Conservation (phyloP, 2,113 vertebrate genomes). For the Chinchilla lanigera region DNA sequence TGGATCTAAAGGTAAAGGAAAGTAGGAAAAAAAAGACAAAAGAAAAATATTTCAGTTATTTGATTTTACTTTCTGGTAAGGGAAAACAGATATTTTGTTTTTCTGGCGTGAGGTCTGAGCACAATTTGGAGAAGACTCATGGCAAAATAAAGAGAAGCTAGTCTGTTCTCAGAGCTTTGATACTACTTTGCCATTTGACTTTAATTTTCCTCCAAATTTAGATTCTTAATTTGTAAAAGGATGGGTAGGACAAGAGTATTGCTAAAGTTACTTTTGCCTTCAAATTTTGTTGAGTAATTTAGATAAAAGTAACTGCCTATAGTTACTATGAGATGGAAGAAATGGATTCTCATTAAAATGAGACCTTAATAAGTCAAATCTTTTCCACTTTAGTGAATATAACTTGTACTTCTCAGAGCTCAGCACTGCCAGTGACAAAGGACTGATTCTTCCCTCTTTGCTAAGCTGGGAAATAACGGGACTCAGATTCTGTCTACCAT, state of each 20-base stretch:
- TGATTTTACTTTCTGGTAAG: neutral
- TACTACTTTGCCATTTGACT: neutral
- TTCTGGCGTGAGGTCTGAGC: rapidly evolving
- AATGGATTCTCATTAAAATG: neutral
- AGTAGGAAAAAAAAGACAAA: neutral
- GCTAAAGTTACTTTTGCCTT: neutral
- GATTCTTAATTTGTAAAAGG: neutral
- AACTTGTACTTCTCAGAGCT: neutral
- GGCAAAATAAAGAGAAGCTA: neutral
- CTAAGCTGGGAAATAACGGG: neutral
- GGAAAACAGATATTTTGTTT: neutral
- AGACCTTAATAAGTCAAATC: neutral
- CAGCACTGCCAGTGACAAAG: neutral
- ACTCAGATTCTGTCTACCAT: neutral
- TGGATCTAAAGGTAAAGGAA: neutral
- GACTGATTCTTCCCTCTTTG: no score
- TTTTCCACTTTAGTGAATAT: neutral
- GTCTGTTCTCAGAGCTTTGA: neutral
- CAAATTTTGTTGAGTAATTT: neutral
- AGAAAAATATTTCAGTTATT: neutral
- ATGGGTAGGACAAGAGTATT: neutral
- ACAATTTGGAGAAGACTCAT: neutral
- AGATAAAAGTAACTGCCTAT: neutral
- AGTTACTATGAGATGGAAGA: neutral
- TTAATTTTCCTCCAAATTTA: neutral